These are phyloP conservation scores for Neocloeon triangulifer DNA, from an alignment of 1,140 invertebrate genomes.

Conservation along the genomic window DNA sequence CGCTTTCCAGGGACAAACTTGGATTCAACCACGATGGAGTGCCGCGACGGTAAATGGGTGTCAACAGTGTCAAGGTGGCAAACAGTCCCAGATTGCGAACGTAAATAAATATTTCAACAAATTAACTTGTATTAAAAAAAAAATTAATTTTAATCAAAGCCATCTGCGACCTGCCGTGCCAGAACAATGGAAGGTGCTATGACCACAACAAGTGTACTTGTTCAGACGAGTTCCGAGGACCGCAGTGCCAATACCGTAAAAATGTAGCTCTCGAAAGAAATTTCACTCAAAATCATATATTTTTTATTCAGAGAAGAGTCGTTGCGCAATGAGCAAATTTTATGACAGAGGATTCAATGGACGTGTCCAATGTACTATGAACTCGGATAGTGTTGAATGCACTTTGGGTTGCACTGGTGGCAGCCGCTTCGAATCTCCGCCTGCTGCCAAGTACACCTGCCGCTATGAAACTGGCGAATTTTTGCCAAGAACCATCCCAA, in stretches of 20 bases:
- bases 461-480: slow-evolving; percentile 39
- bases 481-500: slow-evolving; percentile 41
- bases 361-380: slow-evolving; percentile 45
- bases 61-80: no score
- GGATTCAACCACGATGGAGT: no score
- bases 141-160: no score
- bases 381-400: slow-evolving; percentile 34
- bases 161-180: slow-evolving; percentile 44
- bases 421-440: slow-evolving; percentile 29
- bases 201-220: slow-evolving; percentile 52
- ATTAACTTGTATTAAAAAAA: no score
- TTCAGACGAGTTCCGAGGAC: slow-evolving; percentile 39
- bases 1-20: no score
- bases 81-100: no score
- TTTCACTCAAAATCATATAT: no score
- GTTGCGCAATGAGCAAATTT: slow-evolving; percentile 32
- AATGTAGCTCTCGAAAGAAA: no score
- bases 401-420: slow-evolving; percentile 36
- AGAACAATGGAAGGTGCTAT: slow-evolving; percentile 52
- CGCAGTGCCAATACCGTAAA: slow-evolving; percentile 56
- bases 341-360: slow-evolving; percentile 52
- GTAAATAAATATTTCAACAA: no score
- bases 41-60: no score
- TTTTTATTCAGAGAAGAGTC: slow-evolving; percentile 25
- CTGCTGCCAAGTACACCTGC: slow-evolving; percentile 40